These are phyloP conservation scores for Tipula lateralis DNA, from an alignment of 2,888 invertebrate species.

Conservation along the genomic window DNA sequence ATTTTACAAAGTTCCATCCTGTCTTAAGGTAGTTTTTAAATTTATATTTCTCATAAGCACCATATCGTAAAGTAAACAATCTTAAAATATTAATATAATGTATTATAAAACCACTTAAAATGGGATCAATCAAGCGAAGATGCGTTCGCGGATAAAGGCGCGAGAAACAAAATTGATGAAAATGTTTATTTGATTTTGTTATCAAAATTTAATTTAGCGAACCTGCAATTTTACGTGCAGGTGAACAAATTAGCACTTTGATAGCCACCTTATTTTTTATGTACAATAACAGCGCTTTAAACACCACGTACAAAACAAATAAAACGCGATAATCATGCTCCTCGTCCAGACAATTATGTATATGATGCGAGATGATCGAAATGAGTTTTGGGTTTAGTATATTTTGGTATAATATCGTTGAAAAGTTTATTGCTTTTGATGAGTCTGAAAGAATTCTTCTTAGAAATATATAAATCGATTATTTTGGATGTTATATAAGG, in stretches of 20 bases:
- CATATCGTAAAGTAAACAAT: neutral
- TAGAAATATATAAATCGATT: neutral
- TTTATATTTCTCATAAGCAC: neutral
- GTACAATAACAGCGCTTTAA: neutral
- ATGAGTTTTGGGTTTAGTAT: neutral
- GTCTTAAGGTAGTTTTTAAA: neutral
- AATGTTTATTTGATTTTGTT: conserved; percentile 19
- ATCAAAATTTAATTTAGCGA: neutral
- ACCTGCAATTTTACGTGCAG: neutral
- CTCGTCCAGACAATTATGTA: neutral
- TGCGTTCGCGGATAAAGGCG: neutral
- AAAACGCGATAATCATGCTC: neutral
- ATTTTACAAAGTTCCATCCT: neutral
- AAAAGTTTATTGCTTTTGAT: neutral
- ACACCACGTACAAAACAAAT: neutral
- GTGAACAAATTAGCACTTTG: conserved; percentile 19
- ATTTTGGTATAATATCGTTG: neutral
- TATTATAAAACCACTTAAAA: neutral
- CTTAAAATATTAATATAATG: too few species aligned
- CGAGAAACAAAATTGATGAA: conserved; percentile 11
- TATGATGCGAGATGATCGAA: neutral
- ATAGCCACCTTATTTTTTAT: neutral
- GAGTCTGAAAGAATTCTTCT: neutral
- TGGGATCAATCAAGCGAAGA: neutral
- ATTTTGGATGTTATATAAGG: too few species aligned